Percentiles rank a stretch among this genome's conserved stretches.
These are phyloP conservation scores for Morinoia aosen DNA, from an alignment of 2,888 invertebrate genomes.

Conservation along the genomic window DNA sequence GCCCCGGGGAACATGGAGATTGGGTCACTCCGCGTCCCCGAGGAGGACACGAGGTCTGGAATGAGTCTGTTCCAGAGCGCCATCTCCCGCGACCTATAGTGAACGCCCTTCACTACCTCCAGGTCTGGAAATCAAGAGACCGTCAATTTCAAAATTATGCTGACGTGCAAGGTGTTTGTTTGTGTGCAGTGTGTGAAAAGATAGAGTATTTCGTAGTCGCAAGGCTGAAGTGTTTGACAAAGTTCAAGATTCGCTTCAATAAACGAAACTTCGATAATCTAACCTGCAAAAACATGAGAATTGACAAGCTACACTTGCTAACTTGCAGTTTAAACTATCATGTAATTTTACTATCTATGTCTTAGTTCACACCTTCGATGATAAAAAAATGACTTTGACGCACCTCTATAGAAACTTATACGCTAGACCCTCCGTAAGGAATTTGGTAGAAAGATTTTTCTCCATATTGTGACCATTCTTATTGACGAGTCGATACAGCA, in stretches of 20 bases:
- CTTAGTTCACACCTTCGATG: no score
- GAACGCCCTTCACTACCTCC: slow-evolving; percentile 61
- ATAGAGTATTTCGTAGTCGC: neutral
- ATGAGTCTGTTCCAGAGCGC: slow-evolving; percentile 68
- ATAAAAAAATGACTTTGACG: neutral
- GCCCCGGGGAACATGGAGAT: neutral
- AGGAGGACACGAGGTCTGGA: slow-evolving; percentile 59
- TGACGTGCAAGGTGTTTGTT: neutral
- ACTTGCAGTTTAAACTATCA: no score
- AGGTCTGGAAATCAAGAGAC: slow-evolving; percentile 56
- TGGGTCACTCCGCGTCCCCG: neutral
- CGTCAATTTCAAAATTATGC: neutral
- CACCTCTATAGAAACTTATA: neutral
- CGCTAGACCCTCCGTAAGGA: neutral
- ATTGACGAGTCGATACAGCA: neutral
- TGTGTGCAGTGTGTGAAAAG: neutral
- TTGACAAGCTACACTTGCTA: no score
- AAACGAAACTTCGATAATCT: neutral
- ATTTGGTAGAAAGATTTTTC: neutral
- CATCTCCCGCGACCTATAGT: slow-evolving; percentile 64
- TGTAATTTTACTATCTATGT: no score
- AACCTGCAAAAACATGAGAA: no score
- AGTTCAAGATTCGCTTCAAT: neutral
- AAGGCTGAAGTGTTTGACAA: neutral
- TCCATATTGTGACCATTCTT: neutral